phyloP scores from a whole-genome alignment of 2,797 vertebrate genomes.

The Chelidonichthys spinosus region DNA sequence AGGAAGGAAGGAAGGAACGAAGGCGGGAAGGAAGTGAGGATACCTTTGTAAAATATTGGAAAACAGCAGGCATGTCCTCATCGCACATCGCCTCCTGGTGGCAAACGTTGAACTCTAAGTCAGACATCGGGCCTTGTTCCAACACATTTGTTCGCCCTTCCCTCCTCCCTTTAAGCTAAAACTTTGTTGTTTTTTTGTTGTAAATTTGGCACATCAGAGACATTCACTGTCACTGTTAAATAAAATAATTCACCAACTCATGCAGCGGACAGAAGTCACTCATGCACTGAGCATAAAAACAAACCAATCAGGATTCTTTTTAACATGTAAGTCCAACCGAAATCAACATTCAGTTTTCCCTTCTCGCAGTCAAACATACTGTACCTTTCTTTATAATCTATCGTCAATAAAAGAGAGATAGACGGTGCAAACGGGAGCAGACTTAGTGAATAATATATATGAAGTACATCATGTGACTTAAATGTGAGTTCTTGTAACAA shows the following conservation, averaged over 20 bases:
- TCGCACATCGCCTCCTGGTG: conserved; percentile 82
- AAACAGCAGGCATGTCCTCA: conserved; percentile 82
- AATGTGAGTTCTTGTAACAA: too few species aligned
- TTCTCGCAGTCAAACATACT: not conserved
- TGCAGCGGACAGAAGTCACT: conserved; percentile 32
- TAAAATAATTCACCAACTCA: conserved; percentile 31
- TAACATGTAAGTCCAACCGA: conserved; percentile 28
- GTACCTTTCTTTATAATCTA: not conserved
- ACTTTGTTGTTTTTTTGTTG: not conserved
- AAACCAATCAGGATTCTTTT: not conserved
- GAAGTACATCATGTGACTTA: too few species aligned
- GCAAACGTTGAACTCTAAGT: conserved; percentile 63
- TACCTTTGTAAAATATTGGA: conserved; percentile 83
- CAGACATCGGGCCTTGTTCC: conserved; percentile 58
- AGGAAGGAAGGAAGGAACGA: conserved; percentile 25
- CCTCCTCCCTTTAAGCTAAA: conserved; percentile 40
- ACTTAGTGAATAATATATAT: too few species aligned
- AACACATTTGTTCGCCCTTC: conserved; percentile 44
- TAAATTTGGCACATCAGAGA: conserved; percentile 4
- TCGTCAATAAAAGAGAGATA: not conserved
- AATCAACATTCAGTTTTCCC: not conserved
- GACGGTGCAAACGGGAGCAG: not conserved
- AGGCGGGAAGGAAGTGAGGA: conserved; percentile 54
- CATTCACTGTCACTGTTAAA: conserved; percentile 7
- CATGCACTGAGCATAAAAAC: conserved; percentile 46